phyloP scores from a whole-genome alignment of 2,113 vertebrate genomes.

The Telmatochromis sp. region DNA sequence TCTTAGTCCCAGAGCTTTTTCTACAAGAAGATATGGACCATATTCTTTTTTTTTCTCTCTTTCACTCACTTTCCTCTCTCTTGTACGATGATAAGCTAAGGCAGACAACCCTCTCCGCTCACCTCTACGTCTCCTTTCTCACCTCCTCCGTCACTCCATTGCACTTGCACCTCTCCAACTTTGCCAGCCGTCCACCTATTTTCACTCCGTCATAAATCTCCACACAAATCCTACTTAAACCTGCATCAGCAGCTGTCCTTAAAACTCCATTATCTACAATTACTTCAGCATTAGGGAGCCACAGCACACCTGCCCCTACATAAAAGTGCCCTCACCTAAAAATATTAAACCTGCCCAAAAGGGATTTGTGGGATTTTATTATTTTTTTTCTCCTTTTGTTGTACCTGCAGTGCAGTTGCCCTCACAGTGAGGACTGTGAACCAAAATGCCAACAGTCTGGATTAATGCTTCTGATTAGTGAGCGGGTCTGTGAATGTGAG shows the following conservation, averaged over 20 bases:
- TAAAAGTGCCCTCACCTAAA: slow-evolving; percentile 49
- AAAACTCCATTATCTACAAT: slow-evolving; percentile 77
- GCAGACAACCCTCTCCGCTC: background rate
- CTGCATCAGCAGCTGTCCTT: slow-evolving; percentile 68
- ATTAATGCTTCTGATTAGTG: slow-evolving; percentile 36
- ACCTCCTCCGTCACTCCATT: slow-evolving; percentile 13
- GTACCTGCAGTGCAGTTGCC: slow-evolving; percentile 17
- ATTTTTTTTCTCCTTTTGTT: slow-evolving; percentile 14
- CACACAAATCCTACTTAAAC: slow-evolving; percentile 70
- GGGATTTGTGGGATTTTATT: slow-evolving; percentile 52
- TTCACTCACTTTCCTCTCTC: slow-evolving; percentile 12
- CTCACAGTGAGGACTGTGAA: slow-evolving; percentile 22
- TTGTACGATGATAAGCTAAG: slow-evolving; percentile 28
- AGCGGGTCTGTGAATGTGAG: slow-evolving; percentile 5
- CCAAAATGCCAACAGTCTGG: slow-evolving; percentile 25
- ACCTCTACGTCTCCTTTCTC: slow-evolving; percentile 22
- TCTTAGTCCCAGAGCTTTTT: slow-evolving; percentile 30
- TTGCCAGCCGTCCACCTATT: slow-evolving; percentile 40
- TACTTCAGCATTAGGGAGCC: slow-evolving; percentile 65
- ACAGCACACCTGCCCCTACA: slow-evolving; percentile 62
- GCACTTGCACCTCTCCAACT: slow-evolving; percentile 32
- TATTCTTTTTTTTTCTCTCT: background rate
- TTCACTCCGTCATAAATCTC: slow-evolving; percentile 56
- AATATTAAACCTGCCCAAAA: slow-evolving; percentile 59
- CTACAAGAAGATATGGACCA: slow-evolving; percentile 21